phyloP scores from a whole-genome alignment of 2,888 invertebrate species.

The Prenolepis imparis region DNA sequence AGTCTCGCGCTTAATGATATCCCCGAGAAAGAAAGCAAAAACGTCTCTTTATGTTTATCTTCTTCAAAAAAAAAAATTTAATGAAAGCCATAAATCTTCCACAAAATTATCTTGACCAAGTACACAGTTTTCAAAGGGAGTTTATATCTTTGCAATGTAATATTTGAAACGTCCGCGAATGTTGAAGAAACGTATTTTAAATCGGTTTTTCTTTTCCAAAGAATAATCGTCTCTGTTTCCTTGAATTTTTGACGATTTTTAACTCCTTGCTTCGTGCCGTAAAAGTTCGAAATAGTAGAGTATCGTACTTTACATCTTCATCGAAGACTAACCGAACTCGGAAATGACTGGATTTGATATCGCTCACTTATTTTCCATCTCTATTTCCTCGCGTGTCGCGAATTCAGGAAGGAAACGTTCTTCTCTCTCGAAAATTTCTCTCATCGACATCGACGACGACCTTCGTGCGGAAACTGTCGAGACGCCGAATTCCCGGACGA shows the following conservation, averaged over 20 bases:
- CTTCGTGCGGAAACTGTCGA: conserved; percentile 32
- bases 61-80: background rate
- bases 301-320: background rate
- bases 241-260: background rate
- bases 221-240: background rate
- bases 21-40: conserved; percentile 6
- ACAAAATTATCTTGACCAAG: background rate
- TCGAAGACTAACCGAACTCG: conserved; percentile 12
- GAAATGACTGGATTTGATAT: conserved; percentile 20
- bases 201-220: background rate
- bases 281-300: background rate
- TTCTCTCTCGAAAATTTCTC: background rate
- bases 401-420: background rate
- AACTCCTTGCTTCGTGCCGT: background rate
- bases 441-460: background rate
- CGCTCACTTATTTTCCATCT: conserved; percentile 42
- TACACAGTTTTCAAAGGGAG: background rate
- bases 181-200: background rate
- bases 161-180: background rate
- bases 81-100: background rate
- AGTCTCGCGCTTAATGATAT: conserved; percentile 14
- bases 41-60: background rate
- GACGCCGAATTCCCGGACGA: conserved; percentile 48
- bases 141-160: background rate
- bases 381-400: conserved; percentile 34